phyloP scores from a whole-genome alignment of 2,797 vertebrate genomes.

The Tachyglossus aculeatus region DNA sequence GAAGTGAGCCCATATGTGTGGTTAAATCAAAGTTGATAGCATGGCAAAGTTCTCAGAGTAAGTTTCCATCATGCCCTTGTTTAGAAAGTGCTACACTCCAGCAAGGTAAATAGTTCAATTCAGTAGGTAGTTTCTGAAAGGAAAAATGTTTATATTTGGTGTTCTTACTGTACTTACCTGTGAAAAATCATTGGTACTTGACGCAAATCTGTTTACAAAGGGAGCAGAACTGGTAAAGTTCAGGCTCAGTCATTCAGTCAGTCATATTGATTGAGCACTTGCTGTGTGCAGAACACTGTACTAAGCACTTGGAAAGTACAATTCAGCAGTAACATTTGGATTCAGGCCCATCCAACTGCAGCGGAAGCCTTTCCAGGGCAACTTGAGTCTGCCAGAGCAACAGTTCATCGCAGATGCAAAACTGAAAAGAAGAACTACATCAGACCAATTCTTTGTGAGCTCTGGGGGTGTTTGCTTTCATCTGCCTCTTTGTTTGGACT shows the following conservation, averaged over 20 bases:
- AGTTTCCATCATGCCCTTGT: no score
- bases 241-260: no score
- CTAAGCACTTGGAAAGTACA: no score
- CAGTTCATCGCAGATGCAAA: constrained; percentile 57
- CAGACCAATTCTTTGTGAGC: constrained; percentile 65
- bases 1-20: no score
- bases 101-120: no score
- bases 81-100: no score
- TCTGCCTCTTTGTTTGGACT: constrained; percentile 44
- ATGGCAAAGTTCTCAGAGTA: no score
- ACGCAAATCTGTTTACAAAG: constrained; percentile 60
- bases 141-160: neutral
- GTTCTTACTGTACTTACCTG: constrained; percentile 49
- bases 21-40: no score
- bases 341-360: constrained; percentile 65
- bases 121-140: no score
- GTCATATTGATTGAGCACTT: no score
- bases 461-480: constrained; percentile 67
- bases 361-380: constrained; percentile 60
- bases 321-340: no score
- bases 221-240: constrained; percentile 68
- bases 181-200: constrained; percentile 62
- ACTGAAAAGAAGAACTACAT: constrained; percentile 62
- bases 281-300: no score
- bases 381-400: constrained; percentile 66